These are phyloP conservation scores for Aegotheles bennettii DNA, from an alignment of 2,113 vertebrate species.

Conservation along the genomic window DNA sequence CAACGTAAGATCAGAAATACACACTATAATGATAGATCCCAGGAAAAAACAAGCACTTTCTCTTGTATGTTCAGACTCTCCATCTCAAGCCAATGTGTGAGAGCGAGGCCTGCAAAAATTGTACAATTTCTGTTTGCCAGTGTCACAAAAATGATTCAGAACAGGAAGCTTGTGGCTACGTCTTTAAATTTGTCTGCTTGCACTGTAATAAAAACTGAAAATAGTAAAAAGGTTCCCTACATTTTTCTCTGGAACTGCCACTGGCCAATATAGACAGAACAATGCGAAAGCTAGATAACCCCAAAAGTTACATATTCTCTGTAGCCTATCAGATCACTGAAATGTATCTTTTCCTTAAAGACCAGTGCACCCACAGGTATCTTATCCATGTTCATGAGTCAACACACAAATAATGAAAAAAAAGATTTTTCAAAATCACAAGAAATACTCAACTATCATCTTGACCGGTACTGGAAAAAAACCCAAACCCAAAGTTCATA, in stretches of 20 bases:
- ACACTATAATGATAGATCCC: neutral
- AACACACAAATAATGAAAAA: neutral
- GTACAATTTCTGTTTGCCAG: neutral
- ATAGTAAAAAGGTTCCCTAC: neutral
- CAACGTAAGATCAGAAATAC: conserved; percentile 37
- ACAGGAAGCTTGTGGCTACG: neutral
- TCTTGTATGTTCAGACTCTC: neutral
- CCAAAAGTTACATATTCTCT: neutral
- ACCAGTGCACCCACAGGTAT: neutral
- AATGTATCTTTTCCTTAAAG: neutral
- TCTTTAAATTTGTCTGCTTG: neutral
- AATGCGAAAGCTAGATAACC: neutral
- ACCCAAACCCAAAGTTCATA: neutral
- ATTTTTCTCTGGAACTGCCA: neutral
- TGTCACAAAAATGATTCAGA: neutral
- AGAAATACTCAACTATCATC: neutral
- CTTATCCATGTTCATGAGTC: neutral
- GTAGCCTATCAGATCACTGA: neutral
- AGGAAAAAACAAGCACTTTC: neutral
- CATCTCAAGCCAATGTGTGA: neutral
- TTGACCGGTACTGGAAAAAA: neutral
- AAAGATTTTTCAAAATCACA: neutral
- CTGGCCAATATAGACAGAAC: neutral
- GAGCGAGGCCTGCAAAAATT: neutral
- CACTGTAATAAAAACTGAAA: neutral